Base-by-base conservation (phyloP, 2,113 vertebrate species). In the Fulica atra region DNA sequence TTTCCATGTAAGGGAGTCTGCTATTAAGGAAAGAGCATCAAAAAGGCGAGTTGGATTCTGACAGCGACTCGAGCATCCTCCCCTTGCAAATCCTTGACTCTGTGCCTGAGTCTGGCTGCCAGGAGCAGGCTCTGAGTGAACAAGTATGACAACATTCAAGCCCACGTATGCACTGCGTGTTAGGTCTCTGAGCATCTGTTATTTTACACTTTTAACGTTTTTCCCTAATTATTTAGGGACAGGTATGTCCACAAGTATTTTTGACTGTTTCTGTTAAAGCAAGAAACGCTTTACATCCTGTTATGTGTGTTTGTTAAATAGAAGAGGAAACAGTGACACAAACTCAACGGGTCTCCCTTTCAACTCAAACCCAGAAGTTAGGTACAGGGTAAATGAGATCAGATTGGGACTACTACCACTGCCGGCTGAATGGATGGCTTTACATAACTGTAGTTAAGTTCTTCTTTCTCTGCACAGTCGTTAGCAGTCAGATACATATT, bases 401-500 rank as follows among this genome's bases (percentile, higher is more conserved):
- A 86, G 81, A 53, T 3, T 46, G 26, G 35, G 66, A 79, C 13
- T 25, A 4, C 60, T 66, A 16, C 29, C 73, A 83, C 79, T 56
- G 38, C 70, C 18, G 9, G 31, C 68, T 81, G 26, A 89, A 71
- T 13, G 64, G 64, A 38, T n/a, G 81, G 71, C 71, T 38, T 54
- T 89, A 93, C 93, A 80, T 96, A 97, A 94, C 89, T 92, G 93
- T 76, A 78, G 94, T 86, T 91, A 88, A 84, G 65, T 78, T 96
- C 81, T 93, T 82, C 77, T 73, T 95, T 96, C 93, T 97, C 88
- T 89, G 72, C 54, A 17, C 87, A 91, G 94, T 96, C 91, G 97
- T 96, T 97, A 97, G 95, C 88, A 88, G 96, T 94, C 92, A 97
- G 97, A 98, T 98, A 96, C 96, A 98, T 98, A 98, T 98, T 98